Conservation (phyloP, 2,888 invertebrate species). For the Petrophora chlorosata region DNA sequence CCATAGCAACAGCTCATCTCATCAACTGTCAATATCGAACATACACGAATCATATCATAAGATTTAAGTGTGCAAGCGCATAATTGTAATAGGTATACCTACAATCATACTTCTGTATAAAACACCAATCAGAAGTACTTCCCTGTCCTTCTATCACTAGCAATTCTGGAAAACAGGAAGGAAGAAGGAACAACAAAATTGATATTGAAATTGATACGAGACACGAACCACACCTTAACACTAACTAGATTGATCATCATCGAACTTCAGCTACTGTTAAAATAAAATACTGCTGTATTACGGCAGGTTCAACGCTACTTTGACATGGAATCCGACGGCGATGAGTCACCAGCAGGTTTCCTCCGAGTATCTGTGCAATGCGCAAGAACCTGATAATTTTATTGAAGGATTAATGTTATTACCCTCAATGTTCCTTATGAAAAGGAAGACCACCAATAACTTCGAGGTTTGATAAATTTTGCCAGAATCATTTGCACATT, state of each 20-base stretch:
- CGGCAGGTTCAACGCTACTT: conserved; percentile 16
- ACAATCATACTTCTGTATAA: too few species aligned
- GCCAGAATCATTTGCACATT: too few species aligned
- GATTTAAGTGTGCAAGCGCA: not conserved
- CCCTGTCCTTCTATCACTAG: too few species aligned
- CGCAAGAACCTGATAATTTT: conserved; percentile 17
- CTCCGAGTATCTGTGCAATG: conserved; percentile 15
- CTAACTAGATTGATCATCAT: too few species aligned
- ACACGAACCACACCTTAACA: too few species aligned
- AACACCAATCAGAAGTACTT: too few species aligned
- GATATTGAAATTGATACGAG: too few species aligned
- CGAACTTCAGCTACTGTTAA: conserved; percentile 6
- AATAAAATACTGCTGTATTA: conserved; percentile 2
- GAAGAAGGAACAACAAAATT: too few species aligned
- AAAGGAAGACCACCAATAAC: conserved; percentile 2
- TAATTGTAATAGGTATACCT: not conserved
- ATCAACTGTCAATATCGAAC: too few species aligned
- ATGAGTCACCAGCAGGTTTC: conserved; percentile 27
- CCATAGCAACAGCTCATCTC: not conserved
- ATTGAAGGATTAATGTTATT: conserved; percentile 17
- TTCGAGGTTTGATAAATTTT: not conserved
- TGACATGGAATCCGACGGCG: conserved; percentile 25
- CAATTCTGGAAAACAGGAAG: too few species aligned
- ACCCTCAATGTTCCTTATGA: not conserved
- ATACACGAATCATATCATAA: not conserved